Evolutionary conservation across 2,797 vertebrate species (phyloP).

Genomic region (Malurus leucopterus): DNA sequence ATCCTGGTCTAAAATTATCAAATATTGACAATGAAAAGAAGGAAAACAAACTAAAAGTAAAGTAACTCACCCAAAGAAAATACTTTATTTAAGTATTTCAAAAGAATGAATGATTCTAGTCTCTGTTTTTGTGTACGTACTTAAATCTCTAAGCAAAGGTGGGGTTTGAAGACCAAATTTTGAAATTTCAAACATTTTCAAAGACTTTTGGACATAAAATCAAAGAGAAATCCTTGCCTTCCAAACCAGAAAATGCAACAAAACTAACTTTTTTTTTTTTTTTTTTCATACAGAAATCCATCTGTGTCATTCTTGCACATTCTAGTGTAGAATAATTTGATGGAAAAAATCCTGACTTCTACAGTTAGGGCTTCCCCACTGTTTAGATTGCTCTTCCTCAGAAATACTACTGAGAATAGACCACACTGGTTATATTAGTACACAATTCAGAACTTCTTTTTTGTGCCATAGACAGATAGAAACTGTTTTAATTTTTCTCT

Average conservation of each 20-base stretch:
- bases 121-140: not conserved
- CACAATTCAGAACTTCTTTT: not conserved
- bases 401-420: not conserved
- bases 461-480: not conserved
- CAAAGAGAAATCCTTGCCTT: not conserved
- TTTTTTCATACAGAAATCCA: not conserved
- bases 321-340: not conserved
- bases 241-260: not conserved
- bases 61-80: not conserved
- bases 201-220: not conserved
- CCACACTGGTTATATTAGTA: not conserved
- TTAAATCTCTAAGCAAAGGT: not conserved
- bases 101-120: not conserved
- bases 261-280: accelerated
- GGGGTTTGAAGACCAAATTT: not conserved
- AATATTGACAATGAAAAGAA: not conserved
- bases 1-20: not conserved
- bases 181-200: not conserved
- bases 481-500: not conserved
- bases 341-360: not conserved
- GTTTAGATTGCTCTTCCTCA: not conserved
- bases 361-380: not conserved
- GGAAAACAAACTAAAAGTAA: not conserved
- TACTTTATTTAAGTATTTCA: not conserved
- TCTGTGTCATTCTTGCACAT: not conserved